Evolutionary conservation across 2,888 invertebrate genomes (phyloP).

Genomic region (Xestia rhomboidea): DNA sequence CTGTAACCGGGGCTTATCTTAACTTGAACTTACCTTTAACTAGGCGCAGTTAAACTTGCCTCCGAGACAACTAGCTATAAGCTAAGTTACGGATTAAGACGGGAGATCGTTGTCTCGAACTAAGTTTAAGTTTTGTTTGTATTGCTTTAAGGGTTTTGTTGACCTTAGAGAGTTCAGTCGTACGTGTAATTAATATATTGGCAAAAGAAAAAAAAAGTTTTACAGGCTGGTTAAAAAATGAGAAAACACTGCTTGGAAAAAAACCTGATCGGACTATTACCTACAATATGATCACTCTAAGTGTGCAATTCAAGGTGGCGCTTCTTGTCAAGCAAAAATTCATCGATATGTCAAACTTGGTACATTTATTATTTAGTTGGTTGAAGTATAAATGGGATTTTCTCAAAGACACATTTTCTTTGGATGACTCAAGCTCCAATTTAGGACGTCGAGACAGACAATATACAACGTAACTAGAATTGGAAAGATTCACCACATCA

Average conservation of each 20-base stretch:
- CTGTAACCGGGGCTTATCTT: conserved; percentile 52
- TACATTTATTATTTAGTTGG: no score
- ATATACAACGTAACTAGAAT: conserved; percentile 4
- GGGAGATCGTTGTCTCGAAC: conserved; percentile 49
- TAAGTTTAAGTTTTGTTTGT: conserved; percentile 36
- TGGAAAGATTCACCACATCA: conserved; percentile 22
- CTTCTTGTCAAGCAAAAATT: no score
- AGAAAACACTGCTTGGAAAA: background rate
- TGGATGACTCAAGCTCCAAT: background rate
- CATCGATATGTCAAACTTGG: no score
- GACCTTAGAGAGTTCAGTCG: background rate
- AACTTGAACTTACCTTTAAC: conserved; percentile 52
- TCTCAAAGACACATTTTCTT: conserved; percentile 2
- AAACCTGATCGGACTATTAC: background rate
- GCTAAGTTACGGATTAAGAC: conserved; percentile 58
- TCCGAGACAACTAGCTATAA: conserved; percentile 40
- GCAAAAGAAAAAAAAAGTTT: background rate
- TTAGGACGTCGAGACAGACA: background rate
- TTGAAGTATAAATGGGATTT: background rate
- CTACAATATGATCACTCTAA: no score
- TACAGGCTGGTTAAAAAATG: background rate
- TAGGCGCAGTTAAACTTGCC: conserved; percentile 41
- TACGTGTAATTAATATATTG: background rate
- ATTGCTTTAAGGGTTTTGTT: conserved; percentile 12
- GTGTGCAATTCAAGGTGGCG: no score